These are phyloP conservation scores for Chlamydotis undulata DNA, from an alignment of 2,113 vertebrate genomes.

Conservation along the genomic window DNA sequence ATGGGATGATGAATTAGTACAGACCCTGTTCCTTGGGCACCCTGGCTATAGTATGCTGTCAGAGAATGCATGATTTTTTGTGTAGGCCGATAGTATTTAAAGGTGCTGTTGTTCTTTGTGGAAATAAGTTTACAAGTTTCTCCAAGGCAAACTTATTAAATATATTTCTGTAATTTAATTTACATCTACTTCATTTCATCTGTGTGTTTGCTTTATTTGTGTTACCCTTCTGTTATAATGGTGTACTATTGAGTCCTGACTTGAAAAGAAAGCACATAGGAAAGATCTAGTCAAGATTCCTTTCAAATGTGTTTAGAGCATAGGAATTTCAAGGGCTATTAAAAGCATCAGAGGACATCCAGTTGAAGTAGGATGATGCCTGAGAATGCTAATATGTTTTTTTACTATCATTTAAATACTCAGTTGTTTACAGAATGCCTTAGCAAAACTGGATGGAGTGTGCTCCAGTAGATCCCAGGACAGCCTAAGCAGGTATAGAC, in stretches of 20 bases:
- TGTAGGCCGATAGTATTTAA: not conserved
- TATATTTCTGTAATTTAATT: not conserved
- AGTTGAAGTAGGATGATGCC: not conserved
- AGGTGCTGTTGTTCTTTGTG: not conserved
- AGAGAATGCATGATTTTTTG: not conserved
- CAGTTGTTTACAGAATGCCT: not conserved
- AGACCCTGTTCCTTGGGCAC: not conserved
- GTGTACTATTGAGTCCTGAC: not conserved
- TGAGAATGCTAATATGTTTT: not conserved
- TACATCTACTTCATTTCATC: not conserved
- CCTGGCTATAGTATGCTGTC: not conserved
- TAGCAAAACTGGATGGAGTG: not conserved
- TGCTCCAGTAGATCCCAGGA: not conserved
- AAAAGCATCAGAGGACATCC: conserved; percentile 15
- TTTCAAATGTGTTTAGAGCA: conserved; percentile 1
- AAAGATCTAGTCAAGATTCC: not conserved
- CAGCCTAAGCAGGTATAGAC: not conserved
- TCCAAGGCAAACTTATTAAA: not conserved
- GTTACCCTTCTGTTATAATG: not conserved
- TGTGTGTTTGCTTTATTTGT: not conserved
- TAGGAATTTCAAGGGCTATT: conserved; percentile 49
- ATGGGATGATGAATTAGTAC: not conserved
- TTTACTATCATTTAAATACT: not conserved
- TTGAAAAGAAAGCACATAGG: not conserved
- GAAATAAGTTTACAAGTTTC: not conserved